These are phyloP conservation scores for Coelopa pilipes DNA, from an alignment of 2,888 invertebrate genomes.

Conservation along the genomic window DNA sequence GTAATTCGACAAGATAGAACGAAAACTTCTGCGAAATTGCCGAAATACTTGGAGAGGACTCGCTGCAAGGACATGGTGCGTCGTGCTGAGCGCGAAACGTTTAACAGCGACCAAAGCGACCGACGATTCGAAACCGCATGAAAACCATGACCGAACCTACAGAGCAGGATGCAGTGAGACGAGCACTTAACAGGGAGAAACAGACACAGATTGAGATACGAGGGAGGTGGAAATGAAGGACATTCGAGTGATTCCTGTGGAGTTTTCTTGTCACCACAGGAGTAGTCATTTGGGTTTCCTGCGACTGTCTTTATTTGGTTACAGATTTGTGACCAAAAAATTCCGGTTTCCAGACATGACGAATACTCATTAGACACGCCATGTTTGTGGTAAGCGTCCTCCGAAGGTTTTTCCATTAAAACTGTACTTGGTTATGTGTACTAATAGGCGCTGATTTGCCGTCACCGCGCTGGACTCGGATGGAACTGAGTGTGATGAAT, in stretches of 20 bases:
- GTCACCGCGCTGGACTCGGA: no score
- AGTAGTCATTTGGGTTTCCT: background rate
- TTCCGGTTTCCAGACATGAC: background rate
- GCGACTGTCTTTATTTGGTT: background rate
- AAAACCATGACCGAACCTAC: background rate
- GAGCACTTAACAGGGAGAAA: background rate
- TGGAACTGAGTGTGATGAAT: background rate
- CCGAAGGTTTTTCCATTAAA: background rate
- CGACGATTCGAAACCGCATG: conserved; percentile 51
- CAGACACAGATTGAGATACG: background rate
- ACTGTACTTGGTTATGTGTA: conserved; percentile 15
- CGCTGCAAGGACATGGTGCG: conserved; percentile 53
- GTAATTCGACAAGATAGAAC: conserved; percentile 34
- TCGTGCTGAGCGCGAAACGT: conserved; percentile 44
- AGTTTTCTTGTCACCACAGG: conserved; percentile 21
- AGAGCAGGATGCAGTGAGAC: background rate
- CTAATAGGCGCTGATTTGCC: conserved; percentile 19
- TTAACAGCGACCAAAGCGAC: conserved; percentile 55
- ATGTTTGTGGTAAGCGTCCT: conserved; percentile 22
- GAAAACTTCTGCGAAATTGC: conserved; percentile 51
- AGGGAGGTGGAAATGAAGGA: conserved; percentile 8
- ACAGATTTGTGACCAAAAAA: background rate
- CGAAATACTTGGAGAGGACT: conserved; percentile 1
- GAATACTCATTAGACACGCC: conserved; percentile 28
- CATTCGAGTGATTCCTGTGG: conserved; percentile 13